Percentiles rank a stretch among this genome's conserved stretches.
Evolutionary conservation across 2,797 vertebrate genomes (phyloP).

Genomic region (Rhinoraja longicauda): DNA sequence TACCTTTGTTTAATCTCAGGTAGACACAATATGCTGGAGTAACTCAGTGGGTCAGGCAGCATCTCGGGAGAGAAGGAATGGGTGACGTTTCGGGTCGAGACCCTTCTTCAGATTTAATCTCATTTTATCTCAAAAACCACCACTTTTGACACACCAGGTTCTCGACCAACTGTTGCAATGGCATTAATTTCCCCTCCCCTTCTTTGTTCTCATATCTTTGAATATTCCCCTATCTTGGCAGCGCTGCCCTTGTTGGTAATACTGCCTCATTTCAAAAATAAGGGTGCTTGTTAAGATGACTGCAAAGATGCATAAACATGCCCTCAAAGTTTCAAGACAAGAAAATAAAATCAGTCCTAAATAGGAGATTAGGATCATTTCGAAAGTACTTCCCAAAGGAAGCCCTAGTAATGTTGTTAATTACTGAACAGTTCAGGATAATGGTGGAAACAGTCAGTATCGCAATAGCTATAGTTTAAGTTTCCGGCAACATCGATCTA

Average conservation of each 20-base stretch:
- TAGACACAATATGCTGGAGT: no score
- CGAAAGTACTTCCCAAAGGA: background rate
- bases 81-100: no score
- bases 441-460: background rate
- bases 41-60: no score
- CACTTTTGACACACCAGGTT: background rate
- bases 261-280: constrained; percentile 7
- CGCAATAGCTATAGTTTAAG: background rate
- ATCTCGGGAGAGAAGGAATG: no score
- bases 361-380: background rate
- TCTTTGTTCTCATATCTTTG: background rate
- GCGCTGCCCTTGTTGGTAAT: background rate
- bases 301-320: background rate
- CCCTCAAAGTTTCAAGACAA: background rate
- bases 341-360: background rate
- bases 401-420: background rate
- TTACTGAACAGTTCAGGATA: background rate
- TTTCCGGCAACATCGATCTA: background rate
- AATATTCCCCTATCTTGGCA: background rate
- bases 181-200: background rate
- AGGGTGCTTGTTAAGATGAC: background rate
- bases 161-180: background rate
- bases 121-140: background rate
- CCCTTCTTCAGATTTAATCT: no score
- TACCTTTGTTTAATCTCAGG: background rate